These are phyloP conservation scores for Anthoscopus minutus DNA, from an alignment of 2,113 vertebrate species.

Conservation along the genomic window DNA sequence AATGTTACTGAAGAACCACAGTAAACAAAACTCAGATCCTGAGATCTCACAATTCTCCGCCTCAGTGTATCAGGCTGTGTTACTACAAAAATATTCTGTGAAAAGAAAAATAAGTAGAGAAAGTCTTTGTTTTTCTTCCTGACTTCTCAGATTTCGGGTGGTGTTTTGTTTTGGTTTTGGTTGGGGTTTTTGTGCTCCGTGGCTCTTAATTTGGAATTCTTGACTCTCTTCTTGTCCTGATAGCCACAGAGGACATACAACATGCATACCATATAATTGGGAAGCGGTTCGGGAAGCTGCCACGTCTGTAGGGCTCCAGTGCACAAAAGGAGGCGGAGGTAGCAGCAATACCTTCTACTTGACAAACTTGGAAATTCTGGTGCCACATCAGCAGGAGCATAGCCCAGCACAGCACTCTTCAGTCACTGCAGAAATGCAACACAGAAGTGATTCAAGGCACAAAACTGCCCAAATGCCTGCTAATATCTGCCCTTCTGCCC, in stretches of 20 bases:
- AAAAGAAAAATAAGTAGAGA: neutral
- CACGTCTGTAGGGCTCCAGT: slow-evolving; percentile 55
- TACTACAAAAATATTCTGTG: neutral
- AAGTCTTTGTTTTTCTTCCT: neutral
- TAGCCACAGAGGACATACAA: neutral
- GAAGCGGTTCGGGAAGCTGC: slow-evolving; percentile 15
- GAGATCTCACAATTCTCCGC: neutral
- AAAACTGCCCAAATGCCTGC: neutral
- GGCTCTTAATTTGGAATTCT: slow-evolving; percentile 39
- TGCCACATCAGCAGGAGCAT: slow-evolving; percentile 65
- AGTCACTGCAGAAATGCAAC: neutral
- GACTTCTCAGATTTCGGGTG: neutral
- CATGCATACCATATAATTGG: slow-evolving; percentile 24
- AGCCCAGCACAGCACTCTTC: neutral
- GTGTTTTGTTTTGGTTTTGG: neutral
- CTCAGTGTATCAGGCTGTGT: neutral
- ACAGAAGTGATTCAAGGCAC: neutral
- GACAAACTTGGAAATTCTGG: slow-evolving; percentile 54
- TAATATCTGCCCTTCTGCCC: neutral
- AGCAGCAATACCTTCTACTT: slow-evolving; percentile 52
- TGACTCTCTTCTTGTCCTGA: neutral
- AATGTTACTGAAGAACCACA: neutral
- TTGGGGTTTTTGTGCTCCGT: neutral
- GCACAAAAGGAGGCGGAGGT: slow-evolving; percentile 55
- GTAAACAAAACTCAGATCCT: neutral